A percentile compares a stretch with the other conserved stretches of the same genome.
Conservation (phyloP, 2,113 vertebrate genomes). For the Columba janthina region DNA sequence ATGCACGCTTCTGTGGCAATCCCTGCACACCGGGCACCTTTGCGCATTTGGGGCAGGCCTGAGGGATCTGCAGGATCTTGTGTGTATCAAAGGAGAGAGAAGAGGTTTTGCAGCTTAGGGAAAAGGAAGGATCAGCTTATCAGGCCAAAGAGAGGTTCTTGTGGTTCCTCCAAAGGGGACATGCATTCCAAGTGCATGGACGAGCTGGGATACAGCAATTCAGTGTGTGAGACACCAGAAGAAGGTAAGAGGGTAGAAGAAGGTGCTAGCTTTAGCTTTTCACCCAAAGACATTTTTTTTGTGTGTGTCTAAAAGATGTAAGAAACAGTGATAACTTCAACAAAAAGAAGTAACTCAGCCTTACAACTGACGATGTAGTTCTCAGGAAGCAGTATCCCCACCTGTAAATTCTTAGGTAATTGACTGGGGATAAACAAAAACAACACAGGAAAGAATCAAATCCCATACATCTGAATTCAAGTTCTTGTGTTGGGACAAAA, state of each 20-base stretch:
- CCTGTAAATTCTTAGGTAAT: neutral
- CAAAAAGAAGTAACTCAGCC: neutral
- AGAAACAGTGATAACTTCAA: neutral
- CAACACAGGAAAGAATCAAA: neutral
- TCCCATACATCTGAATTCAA: neutral
- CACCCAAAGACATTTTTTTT: fast-evolving
- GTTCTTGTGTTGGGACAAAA: neutral
- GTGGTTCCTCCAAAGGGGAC: neutral
- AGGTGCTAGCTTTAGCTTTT: neutral
- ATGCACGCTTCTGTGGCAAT: neutral
- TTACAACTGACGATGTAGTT: neutral
- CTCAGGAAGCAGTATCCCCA: neutral
- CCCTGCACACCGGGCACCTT: neutral
- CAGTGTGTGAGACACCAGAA: neutral
- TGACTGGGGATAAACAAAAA: neutral
- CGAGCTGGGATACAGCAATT: neutral
- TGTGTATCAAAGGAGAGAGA: neutral
- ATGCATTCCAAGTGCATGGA: neutral
- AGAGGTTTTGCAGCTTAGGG: neutral
- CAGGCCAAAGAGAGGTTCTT: neutral
- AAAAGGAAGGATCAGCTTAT: neutral
- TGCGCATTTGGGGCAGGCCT: neutral
- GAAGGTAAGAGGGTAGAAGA: neutral
- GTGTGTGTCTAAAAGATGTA: neutral
- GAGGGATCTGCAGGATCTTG: neutral